Base-by-base conservation (phyloP, 2,888 invertebrate genomes). In the Resseliella maxima region DNA sequence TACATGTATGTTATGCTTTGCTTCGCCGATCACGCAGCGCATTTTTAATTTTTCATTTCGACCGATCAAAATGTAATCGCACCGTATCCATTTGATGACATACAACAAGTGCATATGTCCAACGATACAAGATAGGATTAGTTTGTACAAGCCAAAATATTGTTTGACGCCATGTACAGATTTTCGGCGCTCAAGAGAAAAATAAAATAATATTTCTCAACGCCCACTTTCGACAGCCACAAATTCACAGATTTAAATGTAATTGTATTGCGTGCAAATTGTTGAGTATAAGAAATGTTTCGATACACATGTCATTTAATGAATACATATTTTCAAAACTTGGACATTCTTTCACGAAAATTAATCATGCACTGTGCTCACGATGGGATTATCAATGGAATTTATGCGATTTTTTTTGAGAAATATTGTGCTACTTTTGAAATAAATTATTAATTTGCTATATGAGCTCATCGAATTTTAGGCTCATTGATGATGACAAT, bases 151-250 rank as follows among this genome's bases (percentile, higher is more conserved):
- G 83, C 83, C 38, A 83, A 83, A 83, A 83, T 38, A 83, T 83
- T 83, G 83, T 83, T 83, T n/a, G 83, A 83, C 83, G 83, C 83
- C 83, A n/a, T 83, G 83, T 83, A 12, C 18, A 24, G 38, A 83
- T 83, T 83, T 36, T 38, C n/a, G n/a, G 18, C 6, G n/a, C 38
- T n/a, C 0, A 24, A 3, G 24, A 24, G 59, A 59, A 59, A 59
- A 59, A 59, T 24, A 24, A 24, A 59, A 15, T 50, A 10, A 10
- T 24, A 59, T 38, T 83, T 3, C 36, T 38, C 10, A n/a, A 83
- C 83, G 83, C 83, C 83, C 24, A 83, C 59, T 24, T 59, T n/a
- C 24, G 5, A 24, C 15, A 50, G 46, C 46, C 8, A 18, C 46
- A 50, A 18, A n/a, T 6, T 50, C 50, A 50, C 18, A 59, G 27